Evolutionary conservation across 2,113 vertebrate genomes (phyloP).

Genomic region (Trogon surrucura): DNA sequence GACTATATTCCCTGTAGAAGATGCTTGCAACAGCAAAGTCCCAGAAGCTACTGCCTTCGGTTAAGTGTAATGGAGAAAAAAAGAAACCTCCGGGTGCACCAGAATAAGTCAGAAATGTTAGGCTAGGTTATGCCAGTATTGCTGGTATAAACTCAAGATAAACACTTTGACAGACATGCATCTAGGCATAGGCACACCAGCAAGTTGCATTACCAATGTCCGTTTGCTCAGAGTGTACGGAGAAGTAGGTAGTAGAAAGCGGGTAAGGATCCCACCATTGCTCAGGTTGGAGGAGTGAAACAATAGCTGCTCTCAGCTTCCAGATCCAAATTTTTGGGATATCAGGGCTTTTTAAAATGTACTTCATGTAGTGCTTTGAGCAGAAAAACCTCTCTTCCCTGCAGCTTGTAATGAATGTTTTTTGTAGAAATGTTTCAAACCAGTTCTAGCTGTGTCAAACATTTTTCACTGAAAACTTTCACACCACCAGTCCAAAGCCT

Average conservation of each 20-base stretch:
- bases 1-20: neutral
- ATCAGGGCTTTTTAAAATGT: neutral
- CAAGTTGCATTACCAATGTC: neutral
- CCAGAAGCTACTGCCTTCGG: neutral
- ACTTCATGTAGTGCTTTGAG: neutral
- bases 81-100: neutral
- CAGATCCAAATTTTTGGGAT: neutral
- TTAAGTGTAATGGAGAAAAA: neutral
- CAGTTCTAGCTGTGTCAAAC: neutral
- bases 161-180: neutral
- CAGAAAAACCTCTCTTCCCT: neutral
- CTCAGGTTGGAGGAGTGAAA: neutral
- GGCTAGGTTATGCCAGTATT: neutral
- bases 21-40: neutral
- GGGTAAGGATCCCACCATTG: neutral
- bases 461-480: neutral
- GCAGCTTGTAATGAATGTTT: neutral
- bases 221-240: neutral
- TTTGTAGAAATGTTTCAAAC: neutral
- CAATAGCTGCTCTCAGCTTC: neutral
- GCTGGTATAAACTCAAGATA: neutral
- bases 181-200: neutral
- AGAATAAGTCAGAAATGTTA: neutral
- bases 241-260: neutral
- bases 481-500: neutral